Percentiles rank a stretch among this genome's conserved stretches.
Conservation (phyloP, 2,797 vertebrate species). For the Distichodus sexfasciatus region DNA sequence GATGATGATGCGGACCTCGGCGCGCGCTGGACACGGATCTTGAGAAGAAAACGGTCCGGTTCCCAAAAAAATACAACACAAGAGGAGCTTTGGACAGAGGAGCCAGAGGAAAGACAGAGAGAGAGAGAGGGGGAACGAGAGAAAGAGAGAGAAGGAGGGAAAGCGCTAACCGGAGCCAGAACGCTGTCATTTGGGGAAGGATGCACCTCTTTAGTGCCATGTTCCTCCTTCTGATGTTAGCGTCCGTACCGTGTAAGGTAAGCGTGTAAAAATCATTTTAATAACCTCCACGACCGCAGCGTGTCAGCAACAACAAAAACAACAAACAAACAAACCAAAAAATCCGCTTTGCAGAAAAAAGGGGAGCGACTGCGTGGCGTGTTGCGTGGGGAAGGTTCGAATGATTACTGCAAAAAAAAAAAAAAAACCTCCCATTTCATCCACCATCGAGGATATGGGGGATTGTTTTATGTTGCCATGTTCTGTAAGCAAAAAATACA, state of each 20-base stretch:
- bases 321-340: too few relatives aligned
- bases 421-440: too few relatives aligned
- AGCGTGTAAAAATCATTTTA: slow-evolving; percentile 36
- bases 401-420: too few relatives aligned
- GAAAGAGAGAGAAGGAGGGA: background rate
- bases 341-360: too few relatives aligned
- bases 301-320: background rate
- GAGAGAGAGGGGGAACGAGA: background rate
- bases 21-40: slow-evolving; percentile 65
- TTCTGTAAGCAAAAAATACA: too few relatives aligned
- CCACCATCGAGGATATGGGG: too few relatives aligned
- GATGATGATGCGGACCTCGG: slow-evolving; percentile 78
- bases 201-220: slow-evolving; percentile 78
- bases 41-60: slow-evolving; percentile 63
- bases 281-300: too few relatives aligned
- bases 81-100: background rate
- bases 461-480: too few relatives aligned
- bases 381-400: too few relatives aligned
- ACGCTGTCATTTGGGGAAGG: slow-evolving; percentile 1
- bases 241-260: slow-evolving; percentile 71
- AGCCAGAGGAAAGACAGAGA: background rate
- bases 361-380: too few relatives aligned
- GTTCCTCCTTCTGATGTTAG: slow-evolving; percentile 81
- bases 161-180: background rate
- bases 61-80: too few relatives aligned